Conservation (phyloP, 2,888 invertebrate species). For the Pemphredon lugubris region DNA sequence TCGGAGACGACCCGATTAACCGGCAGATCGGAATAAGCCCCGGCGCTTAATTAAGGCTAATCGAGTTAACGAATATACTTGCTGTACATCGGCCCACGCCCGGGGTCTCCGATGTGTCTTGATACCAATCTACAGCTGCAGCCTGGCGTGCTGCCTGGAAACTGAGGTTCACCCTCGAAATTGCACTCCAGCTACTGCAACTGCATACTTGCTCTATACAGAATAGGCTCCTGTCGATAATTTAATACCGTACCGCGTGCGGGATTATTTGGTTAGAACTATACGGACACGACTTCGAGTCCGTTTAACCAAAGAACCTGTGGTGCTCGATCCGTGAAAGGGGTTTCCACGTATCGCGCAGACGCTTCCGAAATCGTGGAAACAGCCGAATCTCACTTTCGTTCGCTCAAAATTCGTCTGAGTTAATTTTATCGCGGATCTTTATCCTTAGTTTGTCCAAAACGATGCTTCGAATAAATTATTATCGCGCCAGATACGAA, state of each 20-base stretch:
- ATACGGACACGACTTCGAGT: background rate
- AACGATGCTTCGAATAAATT: no score
- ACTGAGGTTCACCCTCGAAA: slow-evolving; percentile 42
- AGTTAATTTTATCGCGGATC: no score
- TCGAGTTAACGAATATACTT: slow-evolving; percentile 65
- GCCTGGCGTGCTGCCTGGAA: slow-evolving; percentile 42
- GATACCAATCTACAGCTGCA: slow-evolving; percentile 52
- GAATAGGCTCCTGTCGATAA: slow-evolving; percentile 17
- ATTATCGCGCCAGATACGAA: no score
- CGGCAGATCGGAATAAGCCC: slow-evolving; percentile 63
- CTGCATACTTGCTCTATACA: background rate
- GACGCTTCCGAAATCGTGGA: no score
- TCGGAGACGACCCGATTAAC: slow-evolving; percentile 57
- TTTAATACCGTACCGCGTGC: slow-evolving; percentile 8
- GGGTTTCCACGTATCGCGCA: no score
- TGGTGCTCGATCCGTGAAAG: background rate
- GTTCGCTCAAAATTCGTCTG: no score
- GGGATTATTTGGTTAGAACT: slow-evolving; percentile 19
- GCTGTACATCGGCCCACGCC: slow-evolving; percentile 37
- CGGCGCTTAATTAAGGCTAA: slow-evolving; percentile 63
- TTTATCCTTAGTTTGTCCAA: no score
- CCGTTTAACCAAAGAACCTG: background rate
- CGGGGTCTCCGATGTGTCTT: slow-evolving; percentile 48
- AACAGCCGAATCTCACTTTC: no score
- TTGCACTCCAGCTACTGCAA: slow-evolving; percentile 30